Percentiles rank a stretch among this genome's conserved stretches.
These are phyloP conservation scores for Silurus asotus DNA, from an alignment of 2,113 vertebrate species.

Conservation along the genomic window DNA sequence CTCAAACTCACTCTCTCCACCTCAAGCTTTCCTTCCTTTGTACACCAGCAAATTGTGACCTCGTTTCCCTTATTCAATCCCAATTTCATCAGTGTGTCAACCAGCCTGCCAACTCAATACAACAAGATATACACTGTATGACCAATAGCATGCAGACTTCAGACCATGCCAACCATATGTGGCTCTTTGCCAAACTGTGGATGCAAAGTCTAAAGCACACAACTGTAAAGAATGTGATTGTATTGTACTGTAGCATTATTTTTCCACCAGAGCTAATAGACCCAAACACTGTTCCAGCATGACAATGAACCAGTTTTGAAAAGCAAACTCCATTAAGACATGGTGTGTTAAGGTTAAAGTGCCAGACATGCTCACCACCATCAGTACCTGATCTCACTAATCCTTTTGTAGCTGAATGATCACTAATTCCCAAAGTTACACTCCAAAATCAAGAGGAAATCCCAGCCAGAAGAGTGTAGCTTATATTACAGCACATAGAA, in stretches of 20 bases:
- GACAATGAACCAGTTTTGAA: neutral
- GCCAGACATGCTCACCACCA: neutral
- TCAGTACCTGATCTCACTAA: neutral
- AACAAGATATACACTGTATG: neutral
- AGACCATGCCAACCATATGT: neutral
- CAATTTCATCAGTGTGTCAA: neutral
- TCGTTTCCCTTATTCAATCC: neutral
- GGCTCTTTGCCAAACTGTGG: neutral
- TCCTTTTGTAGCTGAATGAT: neutral
- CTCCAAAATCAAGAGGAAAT: neutral
- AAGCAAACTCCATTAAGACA: neutral
- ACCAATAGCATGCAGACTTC: neutral
- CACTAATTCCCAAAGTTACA: neutral
- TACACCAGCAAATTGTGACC: neutral
- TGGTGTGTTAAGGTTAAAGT: neutral
- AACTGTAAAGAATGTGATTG: neutral
- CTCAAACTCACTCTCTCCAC: constrained; percentile 59
- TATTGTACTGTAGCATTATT: neutral
- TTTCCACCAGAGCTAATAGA: neutral
- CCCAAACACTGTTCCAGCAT: neutral
- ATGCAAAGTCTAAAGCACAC: neutral
- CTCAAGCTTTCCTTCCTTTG: neutral
- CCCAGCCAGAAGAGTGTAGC: neutral
- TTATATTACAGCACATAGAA: neutral
- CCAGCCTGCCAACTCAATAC: neutral